Conservation (phyloP, 2,113 vertebrate species). For the Rissa tridactyla region DNA sequence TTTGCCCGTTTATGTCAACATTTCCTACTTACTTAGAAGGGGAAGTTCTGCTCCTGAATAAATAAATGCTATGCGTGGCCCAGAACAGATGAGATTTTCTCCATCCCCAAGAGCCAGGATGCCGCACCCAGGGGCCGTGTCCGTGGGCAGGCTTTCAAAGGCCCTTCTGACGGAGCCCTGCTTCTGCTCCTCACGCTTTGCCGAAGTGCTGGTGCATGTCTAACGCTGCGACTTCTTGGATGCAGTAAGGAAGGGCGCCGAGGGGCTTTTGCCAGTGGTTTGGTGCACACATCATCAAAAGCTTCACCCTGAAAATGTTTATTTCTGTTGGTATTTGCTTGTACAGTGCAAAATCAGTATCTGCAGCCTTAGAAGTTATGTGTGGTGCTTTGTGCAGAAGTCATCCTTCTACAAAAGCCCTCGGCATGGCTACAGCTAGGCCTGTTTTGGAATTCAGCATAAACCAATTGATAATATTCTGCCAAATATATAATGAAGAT, state of each 20-base stretch:
- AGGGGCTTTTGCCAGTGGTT: not conserved
- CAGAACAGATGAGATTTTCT: not conserved
- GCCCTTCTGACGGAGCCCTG: accelerated
- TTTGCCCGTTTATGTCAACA: not conserved
- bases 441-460: not conserved
- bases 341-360: not conserved
- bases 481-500: not conserved
- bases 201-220: accelerated
- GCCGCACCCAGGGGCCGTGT: not conserved
- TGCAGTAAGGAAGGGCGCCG: not conserved
- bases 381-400: not conserved
- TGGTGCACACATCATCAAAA: accelerated
- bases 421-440: not conserved
- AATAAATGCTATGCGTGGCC: not conserved
- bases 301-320: not conserved
- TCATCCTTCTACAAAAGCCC: not conserved
- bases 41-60: not conserved
- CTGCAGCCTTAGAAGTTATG: not conserved
- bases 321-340: not conserved
- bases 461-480: not conserved
- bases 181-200: not conserved
- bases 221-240: accelerated
- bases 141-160: not conserved
- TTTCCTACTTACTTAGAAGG: slow-evolving; percentile 12
- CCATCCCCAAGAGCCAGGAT: not conserved